phyloP scores from a whole-genome alignment of 2,888 invertebrate genomes.

The Drosophila neutralis region DNA sequence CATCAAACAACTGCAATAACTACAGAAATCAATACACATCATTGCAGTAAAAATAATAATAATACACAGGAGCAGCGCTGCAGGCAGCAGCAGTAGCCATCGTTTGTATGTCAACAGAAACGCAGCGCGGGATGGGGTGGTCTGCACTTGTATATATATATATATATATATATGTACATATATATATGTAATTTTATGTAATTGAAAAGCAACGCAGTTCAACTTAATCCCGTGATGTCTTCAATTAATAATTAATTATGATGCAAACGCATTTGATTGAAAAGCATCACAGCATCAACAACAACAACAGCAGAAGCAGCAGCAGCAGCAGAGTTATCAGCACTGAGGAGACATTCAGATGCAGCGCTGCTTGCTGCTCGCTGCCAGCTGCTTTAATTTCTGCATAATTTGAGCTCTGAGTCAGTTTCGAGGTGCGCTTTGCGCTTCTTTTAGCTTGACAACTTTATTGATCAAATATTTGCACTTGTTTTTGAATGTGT shows the following conservation, averaged over 20 bases:
- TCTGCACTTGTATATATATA: background rate
- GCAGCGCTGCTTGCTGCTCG: constrained; percentile 8
- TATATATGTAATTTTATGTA: constrained; percentile 65
- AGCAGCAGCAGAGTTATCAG: constrained; percentile 32
- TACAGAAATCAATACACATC: constrained; percentile 2
- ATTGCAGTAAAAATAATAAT: constrained; percentile 31
- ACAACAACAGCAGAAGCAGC: background rate
- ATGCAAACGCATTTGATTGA: constrained; percentile 30
- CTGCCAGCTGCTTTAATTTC: constrained; percentile 26
- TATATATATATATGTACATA: background rate
- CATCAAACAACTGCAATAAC: constrained; percentile 1
- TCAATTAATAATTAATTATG: constrained; percentile 52
- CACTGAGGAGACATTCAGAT: background rate
- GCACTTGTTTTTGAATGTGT: constrained; percentile 28
- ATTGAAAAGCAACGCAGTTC: constrained; percentile 60
- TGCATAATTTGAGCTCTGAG: constrained; percentile 32
- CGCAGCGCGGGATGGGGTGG: background rate
- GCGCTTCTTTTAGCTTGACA: constrained; percentile 42
- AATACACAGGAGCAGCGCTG: constrained; percentile 37
- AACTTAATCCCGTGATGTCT: constrained; percentile 64
- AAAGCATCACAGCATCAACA: background rate
- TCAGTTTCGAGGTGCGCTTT: constrained; percentile 40
- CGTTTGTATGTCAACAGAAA: constrained; percentile 54
- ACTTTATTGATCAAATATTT: constrained; percentile 76
- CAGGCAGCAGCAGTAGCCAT: constrained; percentile 29